Evolutionary conservation across 2,888 invertebrate species (phyloP).

Genomic region (Cerastis rubricosa): DNA sequence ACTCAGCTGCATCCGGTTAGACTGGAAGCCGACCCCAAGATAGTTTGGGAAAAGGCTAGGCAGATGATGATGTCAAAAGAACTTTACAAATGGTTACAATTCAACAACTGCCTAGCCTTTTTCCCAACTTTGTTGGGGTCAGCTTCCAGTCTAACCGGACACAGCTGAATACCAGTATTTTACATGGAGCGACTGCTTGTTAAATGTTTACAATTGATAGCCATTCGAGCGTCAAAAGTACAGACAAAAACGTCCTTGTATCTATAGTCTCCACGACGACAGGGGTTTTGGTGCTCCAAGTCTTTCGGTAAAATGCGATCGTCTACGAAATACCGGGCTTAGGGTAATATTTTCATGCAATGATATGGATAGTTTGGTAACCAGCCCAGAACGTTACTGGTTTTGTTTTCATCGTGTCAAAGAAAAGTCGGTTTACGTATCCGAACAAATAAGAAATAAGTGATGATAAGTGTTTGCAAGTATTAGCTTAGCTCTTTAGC

Average conservation of each 20-base stretch:
- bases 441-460: constrained; percentile 43
- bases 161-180: no score
- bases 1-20: no score
- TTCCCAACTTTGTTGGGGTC: no score
- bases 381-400: not conserved
- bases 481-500: constrained; percentile 50
- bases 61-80: no score
- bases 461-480: constrained; percentile 38
- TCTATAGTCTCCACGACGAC: not conserved
- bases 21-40: no score
- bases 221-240: not conserved
- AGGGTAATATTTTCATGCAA: not conserved
- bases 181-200: no score
- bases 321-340: not conserved
- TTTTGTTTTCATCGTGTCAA: constrained; percentile 29
- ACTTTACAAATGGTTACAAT: no score
- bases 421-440: constrained; percentile 41
- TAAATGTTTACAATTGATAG: not conserved
- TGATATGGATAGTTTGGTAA: not conserved
- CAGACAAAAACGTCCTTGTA: not conserved
- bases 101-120: no score
- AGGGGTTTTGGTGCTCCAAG: not conserved
- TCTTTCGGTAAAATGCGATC: not conserved
- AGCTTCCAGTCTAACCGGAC: no score
- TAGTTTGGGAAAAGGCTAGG: no score